phyloP scores from a whole-genome alignment of 92 coral and sea anemone genomes.

The Epizoanthus fatuus region DNA sequence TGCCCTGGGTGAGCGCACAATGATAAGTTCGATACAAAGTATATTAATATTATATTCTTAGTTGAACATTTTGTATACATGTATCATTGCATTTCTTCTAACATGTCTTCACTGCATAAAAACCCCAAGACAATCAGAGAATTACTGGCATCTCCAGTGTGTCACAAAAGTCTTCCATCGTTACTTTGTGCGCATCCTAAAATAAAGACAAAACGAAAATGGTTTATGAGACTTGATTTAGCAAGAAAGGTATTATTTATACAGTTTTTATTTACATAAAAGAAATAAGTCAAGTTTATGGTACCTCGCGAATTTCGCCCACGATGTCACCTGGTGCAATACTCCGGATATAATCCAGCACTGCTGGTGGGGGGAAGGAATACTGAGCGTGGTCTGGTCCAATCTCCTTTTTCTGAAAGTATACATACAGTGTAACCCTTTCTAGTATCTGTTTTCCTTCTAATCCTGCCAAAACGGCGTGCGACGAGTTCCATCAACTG shows the following conservation, averaged over 20 bases:
- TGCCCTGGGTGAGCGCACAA: too few relatives aligned
- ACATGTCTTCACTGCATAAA: too few relatives aligned
- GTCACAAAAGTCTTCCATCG: conserved; percentile 53
- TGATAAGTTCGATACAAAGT: too few relatives aligned
- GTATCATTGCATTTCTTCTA: too few relatives aligned
- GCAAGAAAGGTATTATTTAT: background rate
- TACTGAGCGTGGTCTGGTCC: conserved; percentile 53
- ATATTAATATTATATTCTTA: too few relatives aligned
- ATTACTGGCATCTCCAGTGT: conserved; percentile 53
- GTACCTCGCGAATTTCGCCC: conserved; percentile 64
- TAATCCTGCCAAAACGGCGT: background rate
- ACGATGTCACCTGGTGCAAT: conserved; percentile 60
- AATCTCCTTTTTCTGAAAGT: conserved; percentile 45
- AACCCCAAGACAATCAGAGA: background rate
- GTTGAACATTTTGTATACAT: too few relatives aligned
- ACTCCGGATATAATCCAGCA: conserved; percentile 38
- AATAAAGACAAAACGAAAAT: conserved; percentile 2
- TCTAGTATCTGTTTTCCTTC: background rate
- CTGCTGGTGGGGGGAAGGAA: conserved; percentile 51
- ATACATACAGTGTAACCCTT: background rate
- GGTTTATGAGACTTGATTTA: background rate
- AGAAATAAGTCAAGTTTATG: background rate
- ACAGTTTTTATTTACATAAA: conserved; percentile 5
- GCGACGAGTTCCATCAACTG: conserved; percentile 22
- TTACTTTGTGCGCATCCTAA: conserved; percentile 72